Conservation (phyloP, 1,140 invertebrate genomes). For the Bombus pascuorum region DNA sequence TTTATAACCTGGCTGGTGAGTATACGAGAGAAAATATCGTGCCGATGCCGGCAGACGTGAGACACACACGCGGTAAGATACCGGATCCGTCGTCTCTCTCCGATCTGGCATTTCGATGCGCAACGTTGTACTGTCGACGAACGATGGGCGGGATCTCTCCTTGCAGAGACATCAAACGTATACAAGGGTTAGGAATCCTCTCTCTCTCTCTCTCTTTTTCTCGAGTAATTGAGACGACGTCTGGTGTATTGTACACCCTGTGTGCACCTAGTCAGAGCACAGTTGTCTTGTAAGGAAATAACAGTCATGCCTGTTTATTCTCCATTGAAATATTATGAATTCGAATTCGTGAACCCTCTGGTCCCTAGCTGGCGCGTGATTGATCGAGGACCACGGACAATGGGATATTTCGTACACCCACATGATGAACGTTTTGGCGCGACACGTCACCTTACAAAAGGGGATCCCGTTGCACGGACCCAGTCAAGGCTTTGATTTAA, state of each 20-base stretch:
- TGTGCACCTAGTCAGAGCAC: not conserved
- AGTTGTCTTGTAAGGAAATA: not conserved
- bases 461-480: not conserved
- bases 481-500: constrained; percentile 42
- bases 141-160: not conserved
- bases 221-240: constrained; percentile 43
- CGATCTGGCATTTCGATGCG: constrained; percentile 55
- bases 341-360: constrained; percentile 13
- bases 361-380: constrained; percentile 13
- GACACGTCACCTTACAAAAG: not conserved
- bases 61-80: not conserved
- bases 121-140: not conserved
- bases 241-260: not conserved
- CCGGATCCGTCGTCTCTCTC: not conserved
- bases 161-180: constrained; percentile 10
- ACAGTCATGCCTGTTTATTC: constrained; percentile 20
- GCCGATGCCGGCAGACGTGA: not conserved
- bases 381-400: constrained; percentile 46
- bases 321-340: constrained; percentile 29
- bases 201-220: not conserved
- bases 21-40: constrained; percentile 47
- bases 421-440: constrained; percentile 21
- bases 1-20: constrained; percentile 45
- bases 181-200: not conserved
- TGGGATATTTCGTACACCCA: constrained; percentile 43